Percentiles rank a stretch among this genome's conserved stretches.
Conservation (phyloP, 2,113 vertebrate genomes). For the Trichomycterus rosablanca region DNA sequence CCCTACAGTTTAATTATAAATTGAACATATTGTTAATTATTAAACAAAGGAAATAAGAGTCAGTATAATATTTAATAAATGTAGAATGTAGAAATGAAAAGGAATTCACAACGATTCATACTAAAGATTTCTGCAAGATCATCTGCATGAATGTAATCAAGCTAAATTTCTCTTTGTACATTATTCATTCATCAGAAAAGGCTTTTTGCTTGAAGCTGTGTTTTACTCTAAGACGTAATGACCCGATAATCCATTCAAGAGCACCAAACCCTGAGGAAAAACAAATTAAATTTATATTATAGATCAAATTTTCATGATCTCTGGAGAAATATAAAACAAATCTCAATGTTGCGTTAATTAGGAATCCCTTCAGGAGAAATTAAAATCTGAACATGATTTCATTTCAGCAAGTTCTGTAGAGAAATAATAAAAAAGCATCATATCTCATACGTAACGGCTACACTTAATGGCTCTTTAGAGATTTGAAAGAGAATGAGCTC, state of each 20-base stretch:
- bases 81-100: background rate
- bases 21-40: conserved; percentile 5
- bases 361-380: background rate
- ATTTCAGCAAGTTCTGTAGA: conserved; percentile 3
- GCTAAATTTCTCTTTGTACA: background rate
- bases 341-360: background rate
- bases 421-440: background rate
- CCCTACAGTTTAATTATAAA: too few species aligned
- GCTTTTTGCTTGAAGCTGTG: too few species aligned
- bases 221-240: too few species aligned
- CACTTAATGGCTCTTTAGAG: conserved; percentile 2
- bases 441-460: background rate
- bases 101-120: conserved; percentile 2
- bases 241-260: background rate
- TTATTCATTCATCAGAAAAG: background rate
- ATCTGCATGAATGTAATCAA: conserved; percentile 11
- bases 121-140: conserved; percentile 1
- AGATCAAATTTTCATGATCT: conserved; percentile 1
- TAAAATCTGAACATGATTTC: background rate
- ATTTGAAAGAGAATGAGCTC: conserved; percentile 1
- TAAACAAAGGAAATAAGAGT: background rate
- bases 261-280: background rate
- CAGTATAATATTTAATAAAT: too few species aligned
- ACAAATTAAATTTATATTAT: background rate
- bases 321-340: too few species aligned